A percentile compares a stretch with the other conserved stretches of the same genome.
phyloP scores from a whole-genome alignment of 2,113 vertebrate species.

The Aviceda subcristata region DNA sequence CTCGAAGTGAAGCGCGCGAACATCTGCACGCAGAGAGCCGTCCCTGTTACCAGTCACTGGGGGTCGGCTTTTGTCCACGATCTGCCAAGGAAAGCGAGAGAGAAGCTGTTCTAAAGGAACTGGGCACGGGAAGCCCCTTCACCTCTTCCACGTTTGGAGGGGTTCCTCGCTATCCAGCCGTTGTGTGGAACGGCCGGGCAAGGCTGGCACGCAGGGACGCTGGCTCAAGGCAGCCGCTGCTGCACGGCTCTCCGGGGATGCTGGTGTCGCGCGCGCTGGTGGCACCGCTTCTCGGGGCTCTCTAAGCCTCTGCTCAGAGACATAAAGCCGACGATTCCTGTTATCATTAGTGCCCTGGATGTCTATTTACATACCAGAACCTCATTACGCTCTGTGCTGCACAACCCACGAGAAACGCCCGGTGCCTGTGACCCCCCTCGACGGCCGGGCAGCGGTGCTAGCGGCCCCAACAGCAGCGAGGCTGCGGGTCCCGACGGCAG shows the following conservation, averaged over 20 bases:
- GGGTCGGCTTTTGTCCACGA: background rate
- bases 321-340: background rate
- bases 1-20: background rate
- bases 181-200: background rate
- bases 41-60: background rate
- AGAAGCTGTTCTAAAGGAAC: background rate
- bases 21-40: background rate
- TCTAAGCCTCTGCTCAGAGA: background rate
- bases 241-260: fast-evolving
- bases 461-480: no score
- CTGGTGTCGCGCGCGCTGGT: no score
- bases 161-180: fast-evolving
- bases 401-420: background rate
- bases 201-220: background rate
- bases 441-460: fast-evolving
- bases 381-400: fast-evolving
- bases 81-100: background rate
- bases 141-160: background rate
- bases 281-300: background rate
- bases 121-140: background rate
- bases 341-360: background rate
- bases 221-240: background rate
- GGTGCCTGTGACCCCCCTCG: background rate
- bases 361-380: background rate
- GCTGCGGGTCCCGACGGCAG: background rate